Evolutionary conservation across 2,888 invertebrate genomes (phyloP).

Genomic region (Drosophila macrospina): DNA sequence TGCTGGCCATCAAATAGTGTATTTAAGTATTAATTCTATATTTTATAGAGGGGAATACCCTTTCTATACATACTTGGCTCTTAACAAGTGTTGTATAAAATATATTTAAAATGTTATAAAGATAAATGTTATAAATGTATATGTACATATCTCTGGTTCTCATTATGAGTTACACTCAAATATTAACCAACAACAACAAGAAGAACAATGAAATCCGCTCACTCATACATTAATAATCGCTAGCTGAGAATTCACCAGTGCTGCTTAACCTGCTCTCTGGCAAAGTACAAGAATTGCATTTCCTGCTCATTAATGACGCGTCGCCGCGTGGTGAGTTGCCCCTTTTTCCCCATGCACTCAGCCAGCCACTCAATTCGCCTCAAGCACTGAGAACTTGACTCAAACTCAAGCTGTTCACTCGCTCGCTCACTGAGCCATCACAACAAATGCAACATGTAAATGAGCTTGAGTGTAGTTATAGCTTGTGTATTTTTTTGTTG

Average conservation of each 20-base stretch:
- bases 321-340: conserved; percentile 63
- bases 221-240: conserved; percentile 39
- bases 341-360: conserved; percentile 44
- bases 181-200: conserved; percentile 45
- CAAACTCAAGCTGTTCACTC: conserved; percentile 15
- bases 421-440: not conserved
- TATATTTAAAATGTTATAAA: not conserved
- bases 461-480: conserved; percentile 41
- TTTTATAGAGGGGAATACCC: conserved; percentile 19
- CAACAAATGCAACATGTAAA: conserved; percentile 67
- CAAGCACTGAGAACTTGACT: conserved; percentile 55
- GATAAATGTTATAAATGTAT: not conserved
- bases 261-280: conserved; percentile 40
- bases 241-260: conserved; percentile 53
- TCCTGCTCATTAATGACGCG: conserved; percentile 71
- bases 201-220: conserved; percentile 23
- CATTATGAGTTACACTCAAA: conserved; percentile 43
- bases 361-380: conserved; percentile 17
- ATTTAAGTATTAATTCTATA: not conserved
- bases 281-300: conserved; percentile 67
- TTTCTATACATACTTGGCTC: not conserved
- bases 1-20: not conserved
- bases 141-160: conserved; percentile 2
- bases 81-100: conserved; percentile 16
- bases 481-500: conserved; percentile 4